Base-by-base conservation (phyloP, 2,888 invertebrate species). In the Xestia ashworthii region DNA sequence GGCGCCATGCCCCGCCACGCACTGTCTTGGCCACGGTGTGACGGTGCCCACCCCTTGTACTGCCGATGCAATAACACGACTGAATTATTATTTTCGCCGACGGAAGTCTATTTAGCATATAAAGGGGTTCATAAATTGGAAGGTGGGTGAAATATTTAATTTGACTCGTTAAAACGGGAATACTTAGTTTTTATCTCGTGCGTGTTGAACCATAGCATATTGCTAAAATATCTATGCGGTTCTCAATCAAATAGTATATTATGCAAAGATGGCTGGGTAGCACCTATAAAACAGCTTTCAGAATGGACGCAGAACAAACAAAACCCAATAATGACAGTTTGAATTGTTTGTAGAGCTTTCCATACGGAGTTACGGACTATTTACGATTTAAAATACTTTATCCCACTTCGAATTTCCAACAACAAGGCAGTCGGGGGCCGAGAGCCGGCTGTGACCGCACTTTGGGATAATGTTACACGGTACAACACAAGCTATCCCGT, bases 1-100 rank as follows among this genome's bases (percentile, higher is more conserved):
- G 96, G 96, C 96, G 96, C 96, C 95, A 89, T 78, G 80, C 83
- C 91, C 92, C 91, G 91, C 85, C 92, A 92, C 91, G 92, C 92
- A 92, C 92, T 94, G 93, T 94, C 93, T 93, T 94, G 90, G 89
- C 89, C 88, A 89, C 84, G 65, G 5, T 65, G 89, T 89, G 88
- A 89, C 84, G 65, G 5, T 65, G 44, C 91, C 91, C 91, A 90
- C 75, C 90, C 90, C 88, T 87, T 84, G 83, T 87, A 88, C 80
- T 81, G 84, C 73, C 82, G 85, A 87, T 86, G 80, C 88, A 86
- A 89, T 87, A 88, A 78, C 78, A 82, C 78, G 83, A 75, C 75
- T 88, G 89, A 92, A 91, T 90, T 88, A 90, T 91, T 89, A 90
- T 92, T 92, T 91, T 91, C 84, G 86, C 87, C 78, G 88, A 88